A percentile compares a stretch with the other conserved stretches of the same genome.
Conservation (phyloP, 2,888 invertebrate genomes). For the Athalia circularis region DNA sequence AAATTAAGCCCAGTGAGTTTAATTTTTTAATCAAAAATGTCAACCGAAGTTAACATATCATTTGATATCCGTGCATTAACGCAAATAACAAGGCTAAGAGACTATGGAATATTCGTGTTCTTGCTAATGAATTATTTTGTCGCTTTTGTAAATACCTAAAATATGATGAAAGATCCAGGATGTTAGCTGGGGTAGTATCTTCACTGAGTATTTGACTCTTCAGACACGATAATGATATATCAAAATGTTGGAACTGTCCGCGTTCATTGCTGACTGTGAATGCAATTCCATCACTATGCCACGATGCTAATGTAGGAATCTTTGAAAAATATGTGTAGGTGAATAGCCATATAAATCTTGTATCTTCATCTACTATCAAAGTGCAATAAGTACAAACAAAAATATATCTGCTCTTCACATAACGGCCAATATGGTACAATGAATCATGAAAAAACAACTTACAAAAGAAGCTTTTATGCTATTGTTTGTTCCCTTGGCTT, state of each 20-base stretch:
- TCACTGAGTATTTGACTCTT: slow-evolving; percentile 82
- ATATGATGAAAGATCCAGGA: slow-evolving; percentile 81
- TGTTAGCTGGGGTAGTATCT: slow-evolving; percentile 78
- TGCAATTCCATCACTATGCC: slow-evolving; percentile 84
- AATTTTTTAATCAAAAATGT: too few relatives aligned
- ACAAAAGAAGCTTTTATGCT: slow-evolving; percentile 88
- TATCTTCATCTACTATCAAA: neutral
- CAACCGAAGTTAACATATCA: too few relatives aligned
- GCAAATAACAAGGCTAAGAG: too few relatives aligned
- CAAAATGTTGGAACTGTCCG: slow-evolving; percentile 86
- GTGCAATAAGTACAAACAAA: slow-evolving; percentile 21
- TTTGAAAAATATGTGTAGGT: slow-evolving; percentile 57
- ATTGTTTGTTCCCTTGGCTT: slow-evolving; percentile 83
- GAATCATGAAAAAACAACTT: slow-evolving; percentile 68
- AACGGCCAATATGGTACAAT: neutral
- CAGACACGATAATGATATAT: slow-evolving; percentile 82
- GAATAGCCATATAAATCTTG: neutral
- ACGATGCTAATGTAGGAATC: slow-evolving; percentile 81
- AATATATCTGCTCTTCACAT: slow-evolving; percentile 2
- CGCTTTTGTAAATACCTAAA: slow-evolving; percentile 72
- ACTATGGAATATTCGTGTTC: too few relatives aligned
- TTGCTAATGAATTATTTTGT: neutral
- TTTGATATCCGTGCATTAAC: too few relatives aligned
- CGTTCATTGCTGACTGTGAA: slow-evolving; percentile 82
- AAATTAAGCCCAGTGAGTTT: neutral